Evolutionary conservation across 2,113 vertebrate species (phyloP), one percentile per base, ranked within the genome.

Genomic region (Stictonetta naevosa): DNA sequence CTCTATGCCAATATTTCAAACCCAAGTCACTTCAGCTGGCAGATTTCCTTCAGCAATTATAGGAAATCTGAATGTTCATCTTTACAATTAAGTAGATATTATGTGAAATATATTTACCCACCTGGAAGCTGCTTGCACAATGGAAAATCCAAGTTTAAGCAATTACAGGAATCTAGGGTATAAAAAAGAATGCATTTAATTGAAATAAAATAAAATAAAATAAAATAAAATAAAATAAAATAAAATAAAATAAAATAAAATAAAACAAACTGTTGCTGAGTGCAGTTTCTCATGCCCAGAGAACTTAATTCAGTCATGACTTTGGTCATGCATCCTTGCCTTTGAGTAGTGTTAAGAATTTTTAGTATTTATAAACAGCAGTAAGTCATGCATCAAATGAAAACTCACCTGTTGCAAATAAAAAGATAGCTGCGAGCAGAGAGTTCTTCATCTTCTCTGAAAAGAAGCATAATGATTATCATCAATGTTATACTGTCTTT

Each of bases 361-460:
- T 75, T 72, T 64, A 6, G 20, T 26, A 3, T 31, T 67, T 48
- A 17, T 33, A 34, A 76, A 15, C 0, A 0, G 28, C 2, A 53
- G 11, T 22, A 81, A 56, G 9, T 71, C 81, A 62, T 9, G 15
- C 23, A 48, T 36, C 11, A 20, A 46, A 58, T 46, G 36, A 69
- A 88, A 86, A 90, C 97, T 97, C 67, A 97, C 97, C 94, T 25
- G 23, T 46, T 46, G 58, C 62, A 40, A 95, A 71, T 16, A 95
- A 83, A 91, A 96, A 64, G 76, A 96, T 33, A 71, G 76, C 87
- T 66, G 91, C 63, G 2, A 96, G 77, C 64, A 97, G 76, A 20
- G 83, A 71, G 83, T 3, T 87, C 81, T 78, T 92, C 93, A 96
- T 94, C 86, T 86, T 89, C 72, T 87, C 96, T 96, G 77, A 75